A percentile compares a stretch with the other conserved stretches of the same genome.
phyloP scores from a whole-genome alignment of 2,888 invertebrate genomes.

The Lamellibrachia satsuma region DNA sequence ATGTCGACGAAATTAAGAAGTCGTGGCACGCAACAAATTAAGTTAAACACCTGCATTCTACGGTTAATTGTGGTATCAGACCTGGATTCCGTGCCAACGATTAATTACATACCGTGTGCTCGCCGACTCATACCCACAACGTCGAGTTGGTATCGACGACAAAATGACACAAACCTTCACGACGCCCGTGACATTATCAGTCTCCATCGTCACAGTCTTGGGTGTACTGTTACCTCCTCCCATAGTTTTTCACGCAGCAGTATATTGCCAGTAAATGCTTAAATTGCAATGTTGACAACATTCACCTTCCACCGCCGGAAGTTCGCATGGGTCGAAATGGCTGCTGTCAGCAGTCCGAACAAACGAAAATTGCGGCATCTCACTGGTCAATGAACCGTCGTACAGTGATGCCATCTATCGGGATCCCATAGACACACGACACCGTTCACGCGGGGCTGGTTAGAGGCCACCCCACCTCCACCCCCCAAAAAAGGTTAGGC shows the following conservation, averaged over 20 bases:
- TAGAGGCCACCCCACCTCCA: no score
- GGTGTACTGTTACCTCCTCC: constrained; percentile 1
- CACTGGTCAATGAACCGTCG: not conserved
- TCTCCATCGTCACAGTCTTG: constrained; percentile 11
- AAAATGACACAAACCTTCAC: constrained; percentile 10
- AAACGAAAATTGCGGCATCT: not conserved
- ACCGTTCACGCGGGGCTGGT: no score
- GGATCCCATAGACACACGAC: not conserved
- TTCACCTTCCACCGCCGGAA: not conserved
- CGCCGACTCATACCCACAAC: not conserved
- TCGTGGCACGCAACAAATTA: not conserved
- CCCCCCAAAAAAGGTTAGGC: no score
- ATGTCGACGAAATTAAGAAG: not conserved
- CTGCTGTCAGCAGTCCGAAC: not conserved
- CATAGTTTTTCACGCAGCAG: not conserved
- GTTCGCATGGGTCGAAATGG: constrained; percentile 10
- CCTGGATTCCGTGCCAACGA: not conserved
- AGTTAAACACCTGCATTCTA: not conserved
- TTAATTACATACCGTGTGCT: not conserved
- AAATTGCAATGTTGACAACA: constrained; percentile 6
- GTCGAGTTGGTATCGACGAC: not conserved
- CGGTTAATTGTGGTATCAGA: not conserved
- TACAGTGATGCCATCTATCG: not conserved
- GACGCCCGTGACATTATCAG: not conserved
- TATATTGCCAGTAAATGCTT: not conserved